A percentile compares a stretch with the other conserved stretches of the same genome.
Evolutionary conservation across 2,888 invertebrate species (phyloP).

Genomic region (Watsonalla cultraria): DNA sequence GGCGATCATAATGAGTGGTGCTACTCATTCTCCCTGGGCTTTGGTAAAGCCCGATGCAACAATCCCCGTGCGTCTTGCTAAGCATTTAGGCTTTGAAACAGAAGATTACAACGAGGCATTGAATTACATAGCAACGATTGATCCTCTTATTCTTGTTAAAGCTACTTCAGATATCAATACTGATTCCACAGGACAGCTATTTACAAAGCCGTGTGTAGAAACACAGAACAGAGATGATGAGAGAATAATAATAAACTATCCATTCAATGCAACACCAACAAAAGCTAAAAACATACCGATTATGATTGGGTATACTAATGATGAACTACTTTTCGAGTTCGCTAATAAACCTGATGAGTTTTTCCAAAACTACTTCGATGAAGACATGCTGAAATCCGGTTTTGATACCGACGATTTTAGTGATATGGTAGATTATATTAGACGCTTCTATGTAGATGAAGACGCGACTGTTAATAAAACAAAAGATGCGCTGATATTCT

Average conservation of each 20-base stretch:
- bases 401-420: slow-evolving; percentile 15
- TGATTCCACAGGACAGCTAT: slow-evolving; percentile 10
- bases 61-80: slow-evolving; percentile 13
- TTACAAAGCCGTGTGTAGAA: slow-evolving; percentile 20
- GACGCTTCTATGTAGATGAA: slow-evolving; percentile 32
- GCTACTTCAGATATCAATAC: slow-evolving; percentile 13
- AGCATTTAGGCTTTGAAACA: slow-evolving; percentile 10
- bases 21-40: slow-evolving; percentile 8
- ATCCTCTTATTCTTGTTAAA: slow-evolving; percentile 12
- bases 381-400: slow-evolving; percentile 8
- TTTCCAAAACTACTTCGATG: slow-evolving; percentile 12
- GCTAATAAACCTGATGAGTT: slow-evolving; percentile 8
- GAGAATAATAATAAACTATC: slow-evolving; percentile 14
- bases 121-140: slow-evolving; percentile 5
- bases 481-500: slow-evolving; percentile 17
- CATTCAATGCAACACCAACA: slow-evolving; percentile 8
- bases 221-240: slow-evolving; percentile 12
- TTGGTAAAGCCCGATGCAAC: slow-evolving; percentile 9
- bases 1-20: slow-evolving; percentile 22
- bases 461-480: slow-evolving; percentile 12
- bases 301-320: slow-evolving; percentile 16
- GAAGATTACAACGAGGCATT: slow-evolving; percentile 12
- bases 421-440: slow-evolving; percentile 13
- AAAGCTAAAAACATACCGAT: slow-evolving; percentile 10
- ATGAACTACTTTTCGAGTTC: slow-evolving; percentile 18